Conservation (phyloP, 2,888 invertebrate species). For the Gasteruption jaculator region DNA sequence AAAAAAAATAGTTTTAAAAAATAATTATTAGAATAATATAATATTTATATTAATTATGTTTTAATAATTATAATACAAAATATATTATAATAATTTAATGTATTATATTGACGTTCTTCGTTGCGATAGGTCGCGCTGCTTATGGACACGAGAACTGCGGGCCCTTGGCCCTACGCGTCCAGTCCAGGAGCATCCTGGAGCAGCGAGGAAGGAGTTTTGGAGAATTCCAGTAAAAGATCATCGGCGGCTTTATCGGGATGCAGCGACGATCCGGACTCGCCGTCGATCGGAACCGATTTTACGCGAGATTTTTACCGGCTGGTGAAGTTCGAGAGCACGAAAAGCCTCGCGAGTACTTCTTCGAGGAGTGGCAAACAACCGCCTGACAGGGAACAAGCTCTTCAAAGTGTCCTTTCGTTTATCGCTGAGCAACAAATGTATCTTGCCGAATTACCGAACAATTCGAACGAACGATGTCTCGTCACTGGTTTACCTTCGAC, state of each 20-base stretch:
- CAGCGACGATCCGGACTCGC: constrained; percentile 64
- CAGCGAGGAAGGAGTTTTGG: constrained; percentile 53
- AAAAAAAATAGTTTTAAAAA: no score
- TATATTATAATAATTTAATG: background rate
- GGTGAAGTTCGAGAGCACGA: constrained; percentile 77
- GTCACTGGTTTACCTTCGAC: no score
- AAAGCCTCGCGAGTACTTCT: constrained; percentile 72
- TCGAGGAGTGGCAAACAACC: constrained; percentile 60
- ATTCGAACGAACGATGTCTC: constrained; percentile 25
- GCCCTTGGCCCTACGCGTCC: constrained; percentile 65
- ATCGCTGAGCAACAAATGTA: constrained; percentile 75
- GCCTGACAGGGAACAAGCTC: constrained; percentile 65
- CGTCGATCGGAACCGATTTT: constrained; percentile 69
- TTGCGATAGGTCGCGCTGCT: constrained; percentile 52
- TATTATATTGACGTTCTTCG: background rate
- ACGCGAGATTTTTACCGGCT: constrained; percentile 76
- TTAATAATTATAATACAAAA: no score
- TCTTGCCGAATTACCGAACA: constrained; percentile 38
- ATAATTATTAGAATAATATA: no score
- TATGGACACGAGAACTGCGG: constrained; percentile 54
- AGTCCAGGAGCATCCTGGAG: constrained; percentile 54
- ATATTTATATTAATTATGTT: no score
- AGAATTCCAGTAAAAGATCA: constrained; percentile 65
- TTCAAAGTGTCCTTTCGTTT: constrained; percentile 71
- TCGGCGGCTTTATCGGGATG: constrained; percentile 66